Percentiles rank a stretch among this genome's conserved stretches.
phyloP scores from a whole-genome alignment of 1,140 invertebrate genomes.

The Drosophila kepulauana region DNA sequence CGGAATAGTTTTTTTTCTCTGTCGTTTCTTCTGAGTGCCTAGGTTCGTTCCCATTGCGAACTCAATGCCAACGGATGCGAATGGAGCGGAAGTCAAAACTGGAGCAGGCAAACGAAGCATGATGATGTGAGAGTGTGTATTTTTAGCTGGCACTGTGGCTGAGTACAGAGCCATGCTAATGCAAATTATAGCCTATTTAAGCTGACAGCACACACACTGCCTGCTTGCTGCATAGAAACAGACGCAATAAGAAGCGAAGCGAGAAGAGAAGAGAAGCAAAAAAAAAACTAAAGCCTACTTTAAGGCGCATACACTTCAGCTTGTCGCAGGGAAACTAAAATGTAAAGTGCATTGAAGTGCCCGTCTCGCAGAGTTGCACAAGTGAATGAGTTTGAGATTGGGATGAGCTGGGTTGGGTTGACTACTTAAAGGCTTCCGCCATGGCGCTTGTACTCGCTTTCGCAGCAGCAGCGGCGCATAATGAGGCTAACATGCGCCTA shows the following conservation, averaged over 20 bases:
- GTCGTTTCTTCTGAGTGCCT: background rate
- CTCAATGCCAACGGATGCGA: slow-evolving; percentile 38
- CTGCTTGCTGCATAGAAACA: no score
- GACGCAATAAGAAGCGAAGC: no score
- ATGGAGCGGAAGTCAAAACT: slow-evolving; percentile 58
- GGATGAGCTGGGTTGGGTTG: slow-evolving; percentile 27
- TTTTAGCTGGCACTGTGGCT: slow-evolving; percentile 49
- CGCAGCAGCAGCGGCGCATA: slow-evolving; percentile 76
- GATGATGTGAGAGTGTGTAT: slow-evolving; percentile 24
- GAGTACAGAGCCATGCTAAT: slow-evolving; percentile 79
- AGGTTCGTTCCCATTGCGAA: background rate
- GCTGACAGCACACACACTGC: slow-evolving; percentile 44
- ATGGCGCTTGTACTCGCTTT: slow-evolving; percentile 29
- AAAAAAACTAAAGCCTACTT: slow-evolving; percentile 67
- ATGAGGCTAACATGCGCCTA: slow-evolving; percentile 78
- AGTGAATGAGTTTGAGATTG: slow-evolving; percentile 21
- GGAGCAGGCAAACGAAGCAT: slow-evolving; percentile 47
- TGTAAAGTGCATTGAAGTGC: slow-evolving; percentile 56
- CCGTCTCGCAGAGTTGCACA: slow-evolving; percentile 42
- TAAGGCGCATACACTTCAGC: slow-evolving; percentile 65
- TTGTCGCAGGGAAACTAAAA: slow-evolving; percentile 70
- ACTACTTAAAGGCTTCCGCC: slow-evolving; percentile 78
- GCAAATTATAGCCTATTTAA: slow-evolving; percentile 83
- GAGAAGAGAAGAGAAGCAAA: background rate
- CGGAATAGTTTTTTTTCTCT: background rate